Evolutionary conservation across 2,888 invertebrate genomes (phyloP).

Genomic region (Girardia tigrina): DNA sequence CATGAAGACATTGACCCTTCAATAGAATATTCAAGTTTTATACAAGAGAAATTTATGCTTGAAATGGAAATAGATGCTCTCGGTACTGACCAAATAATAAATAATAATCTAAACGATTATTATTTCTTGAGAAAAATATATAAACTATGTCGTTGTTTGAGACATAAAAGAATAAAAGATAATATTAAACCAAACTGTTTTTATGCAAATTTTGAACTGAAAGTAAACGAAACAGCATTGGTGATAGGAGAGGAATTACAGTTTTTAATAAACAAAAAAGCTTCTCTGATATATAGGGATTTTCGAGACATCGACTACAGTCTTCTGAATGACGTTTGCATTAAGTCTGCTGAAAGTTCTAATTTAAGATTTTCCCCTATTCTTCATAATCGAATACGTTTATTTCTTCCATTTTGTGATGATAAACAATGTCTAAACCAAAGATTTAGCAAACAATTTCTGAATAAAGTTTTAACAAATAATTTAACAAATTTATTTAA

Average conservation of each 20-base stretch:
- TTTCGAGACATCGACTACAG: background rate
- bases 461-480: background rate
- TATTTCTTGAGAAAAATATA: background rate
- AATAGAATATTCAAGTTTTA: too few relatives aligned
- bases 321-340: background rate
- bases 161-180: background rate
- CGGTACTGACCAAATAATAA: background rate
- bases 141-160: background rate
- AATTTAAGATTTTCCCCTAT: background rate
- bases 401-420: too few relatives aligned
- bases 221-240: background rate
- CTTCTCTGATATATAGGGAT: background rate
- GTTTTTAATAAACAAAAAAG: background rate
- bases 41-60: background rate
- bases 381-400: too few relatives aligned
- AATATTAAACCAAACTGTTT: background rate
- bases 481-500: background rate
- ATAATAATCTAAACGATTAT: background rate
- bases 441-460: background rate
- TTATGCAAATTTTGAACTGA: background rate
- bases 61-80: background rate
- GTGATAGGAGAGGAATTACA: background rate
- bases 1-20: too few relatives aligned
- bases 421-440: too few relatives aligned
- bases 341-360: too few relatives aligned